These are phyloP conservation scores for Bombus superbus DNA, from an alignment of 1,140 invertebrate species.

Conservation along the genomic window DNA sequence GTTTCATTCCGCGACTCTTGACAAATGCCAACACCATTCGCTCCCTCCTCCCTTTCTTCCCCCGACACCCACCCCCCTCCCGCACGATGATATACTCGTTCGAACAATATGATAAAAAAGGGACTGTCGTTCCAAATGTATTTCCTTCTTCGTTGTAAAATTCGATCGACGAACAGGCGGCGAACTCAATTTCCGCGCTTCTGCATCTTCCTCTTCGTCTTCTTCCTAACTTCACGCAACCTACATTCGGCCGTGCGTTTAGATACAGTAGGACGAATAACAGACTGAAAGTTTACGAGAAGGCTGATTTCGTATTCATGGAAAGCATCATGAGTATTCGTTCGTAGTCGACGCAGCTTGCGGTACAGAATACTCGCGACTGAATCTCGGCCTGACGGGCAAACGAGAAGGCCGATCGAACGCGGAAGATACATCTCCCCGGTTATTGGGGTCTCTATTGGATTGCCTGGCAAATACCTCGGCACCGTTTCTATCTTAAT, in stretches of 20 bases:
- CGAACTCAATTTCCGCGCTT: conserved; percentile 17
- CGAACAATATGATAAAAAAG: background rate
- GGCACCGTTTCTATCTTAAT: conserved; percentile 47
- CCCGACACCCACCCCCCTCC: no score
- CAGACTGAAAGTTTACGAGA: conserved; percentile 58
- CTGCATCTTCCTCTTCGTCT: background rate
- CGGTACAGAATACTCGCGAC: conserved; percentile 7
- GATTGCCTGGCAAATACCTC: conserved; percentile 49
- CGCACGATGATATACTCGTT: background rate
- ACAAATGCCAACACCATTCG: background rate
- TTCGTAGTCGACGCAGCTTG: conserved; percentile 52
- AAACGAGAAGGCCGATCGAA: conserved; percentile 45
- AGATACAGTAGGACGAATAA: conserved; percentile 31
- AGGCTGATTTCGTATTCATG: conserved; percentile 71
- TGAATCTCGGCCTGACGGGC: conserved; percentile 21
- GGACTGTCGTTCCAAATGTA: background rate
- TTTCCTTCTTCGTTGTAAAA: background rate
- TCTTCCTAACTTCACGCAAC: background rate
- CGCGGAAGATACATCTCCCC: conserved; percentile 33
- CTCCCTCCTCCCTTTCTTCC: background rate
- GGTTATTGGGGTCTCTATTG: conserved; percentile 57
- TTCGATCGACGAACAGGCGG: background rate
- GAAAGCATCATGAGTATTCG: conserved; percentile 63
- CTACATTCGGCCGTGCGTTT: background rate
- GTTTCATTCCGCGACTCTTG: background rate